Evolutionary conservation across 2,797 vertebrate genomes (phyloP).

Genomic region (Philypnodon macrostomus): DNA sequence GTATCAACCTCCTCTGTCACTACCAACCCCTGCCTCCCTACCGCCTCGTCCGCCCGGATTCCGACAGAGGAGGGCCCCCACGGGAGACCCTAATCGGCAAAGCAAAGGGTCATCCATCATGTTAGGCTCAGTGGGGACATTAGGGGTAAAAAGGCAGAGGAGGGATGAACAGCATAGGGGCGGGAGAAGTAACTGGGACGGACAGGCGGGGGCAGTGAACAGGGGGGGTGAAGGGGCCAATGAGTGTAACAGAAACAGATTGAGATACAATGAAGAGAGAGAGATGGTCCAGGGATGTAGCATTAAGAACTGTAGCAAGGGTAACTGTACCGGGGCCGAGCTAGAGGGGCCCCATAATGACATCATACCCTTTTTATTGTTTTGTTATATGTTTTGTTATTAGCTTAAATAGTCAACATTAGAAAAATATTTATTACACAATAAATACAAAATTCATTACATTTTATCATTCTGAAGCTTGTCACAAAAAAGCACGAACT

Average conservation of each 20-base stretch:
- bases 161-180: conserved; percentile 57
- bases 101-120: conserved; percentile 75
- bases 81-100: conserved; percentile 67
- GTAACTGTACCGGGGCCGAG: too few species aligned
- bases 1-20: conserved; percentile 68
- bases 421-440: too few species aligned
- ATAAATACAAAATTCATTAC: too few species aligned
- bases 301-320: too few species aligned
- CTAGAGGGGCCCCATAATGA: too few species aligned
- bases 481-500: too few species aligned
- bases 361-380: too few species aligned
- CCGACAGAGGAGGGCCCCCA: conserved; percentile 63
- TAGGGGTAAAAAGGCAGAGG: too few species aligned
- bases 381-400: too few species aligned
- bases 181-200: conserved; percentile 62
- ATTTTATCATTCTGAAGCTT: too few species aligned
- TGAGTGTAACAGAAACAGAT: conserved; percentile 58
- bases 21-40: conserved; percentile 8
- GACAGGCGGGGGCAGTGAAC: conserved; percentile 55
- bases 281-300: conserved; percentile 46
- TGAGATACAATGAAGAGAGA: conserved; percentile 62
- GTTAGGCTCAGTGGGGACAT: conserved; percentile 67
- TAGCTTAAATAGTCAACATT: too few species aligned
- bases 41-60: conserved; percentile 38
- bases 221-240: too few species aligned